Percentiles rank a stretch among this genome's conserved stretches.
Evolutionary conservation across 2,888 invertebrate genomes (phyloP).

Genomic region (Macroteleia sp.): DNA sequence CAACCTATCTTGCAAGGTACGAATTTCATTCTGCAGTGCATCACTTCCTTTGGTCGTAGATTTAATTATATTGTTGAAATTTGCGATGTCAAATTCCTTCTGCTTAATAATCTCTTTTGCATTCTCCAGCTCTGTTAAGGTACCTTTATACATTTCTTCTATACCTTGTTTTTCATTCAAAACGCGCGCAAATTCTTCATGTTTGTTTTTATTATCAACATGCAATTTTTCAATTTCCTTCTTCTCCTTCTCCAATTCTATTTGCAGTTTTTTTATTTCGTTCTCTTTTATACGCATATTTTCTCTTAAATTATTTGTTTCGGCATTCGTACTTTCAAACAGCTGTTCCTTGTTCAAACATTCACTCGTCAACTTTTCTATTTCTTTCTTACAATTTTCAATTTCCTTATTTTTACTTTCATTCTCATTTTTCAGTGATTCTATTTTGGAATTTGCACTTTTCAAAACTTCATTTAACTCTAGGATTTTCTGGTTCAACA

Average conservation of each 20-base stretch:
- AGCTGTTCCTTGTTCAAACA: slow-evolving; percentile 66
- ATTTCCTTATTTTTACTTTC: slow-evolving; percentile 63
- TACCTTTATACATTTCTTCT: slow-evolving; percentile 48
- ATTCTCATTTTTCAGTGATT: slow-evolving; percentile 60
- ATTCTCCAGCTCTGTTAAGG: slow-evolving; percentile 21
- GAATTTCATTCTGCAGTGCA: slow-evolving; percentile 37
- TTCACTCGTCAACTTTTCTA: slow-evolving; percentile 66
- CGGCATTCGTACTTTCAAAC: slow-evolving; percentile 51
- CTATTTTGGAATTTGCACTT: slow-evolving; percentile 63
- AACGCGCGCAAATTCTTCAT: slow-evolving; percentile 42
- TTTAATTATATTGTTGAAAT: slow-evolving; percentile 81
- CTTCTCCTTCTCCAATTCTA: slow-evolving; percentile 68
- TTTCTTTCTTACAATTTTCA: slow-evolving; percentile 59
- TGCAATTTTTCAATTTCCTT: slow-evolving; percentile 53
- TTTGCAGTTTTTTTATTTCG: slow-evolving; percentile 67
- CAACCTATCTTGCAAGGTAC: slow-evolving; percentile 83
- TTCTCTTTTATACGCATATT: slow-evolving; percentile 59
- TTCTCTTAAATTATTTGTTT: slow-evolving; percentile 68
- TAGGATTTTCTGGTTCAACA: slow-evolving; percentile 45
- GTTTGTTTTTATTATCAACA: slow-evolving; percentile 49
- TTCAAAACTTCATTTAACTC: slow-evolving; percentile 67
- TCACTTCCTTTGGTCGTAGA: slow-evolving; percentile 82
- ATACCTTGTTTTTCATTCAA: slow-evolving; percentile 46
- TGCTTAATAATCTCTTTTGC: slow-evolving; percentile 16
- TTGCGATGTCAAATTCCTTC: slow-evolving; percentile 59